These are phyloP conservation scores for Theonella swinhoei DNA, from an alignment of 37 sponge, comb jelly and placozoan species.

Conservation along the genomic window DNA sequence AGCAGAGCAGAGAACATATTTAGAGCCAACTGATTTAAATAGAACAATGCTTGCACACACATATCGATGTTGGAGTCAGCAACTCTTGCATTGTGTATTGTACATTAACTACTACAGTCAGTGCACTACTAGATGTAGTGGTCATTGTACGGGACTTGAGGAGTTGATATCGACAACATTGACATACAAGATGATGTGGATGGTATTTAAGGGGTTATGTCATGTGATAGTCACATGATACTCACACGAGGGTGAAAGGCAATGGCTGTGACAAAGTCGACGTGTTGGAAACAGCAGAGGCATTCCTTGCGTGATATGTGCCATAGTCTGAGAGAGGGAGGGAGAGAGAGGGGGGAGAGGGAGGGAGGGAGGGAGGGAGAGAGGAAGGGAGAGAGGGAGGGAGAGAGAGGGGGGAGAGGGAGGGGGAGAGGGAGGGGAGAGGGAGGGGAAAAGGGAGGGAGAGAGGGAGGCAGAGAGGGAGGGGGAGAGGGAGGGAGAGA, in stretches of 20 bases:
- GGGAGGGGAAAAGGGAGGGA: neutral
- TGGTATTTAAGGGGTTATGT: too few relatives aligned
- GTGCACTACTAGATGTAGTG: too few relatives aligned
- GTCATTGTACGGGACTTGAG: too few relatives aligned
- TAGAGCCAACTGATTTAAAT: too few relatives aligned
- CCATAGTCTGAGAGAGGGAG: constrained; percentile 73
- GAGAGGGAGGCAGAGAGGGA: neutral
- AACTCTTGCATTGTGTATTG: too few relatives aligned
- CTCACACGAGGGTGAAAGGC: constrained; percentile 93
- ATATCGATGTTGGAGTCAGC: too few relatives aligned
- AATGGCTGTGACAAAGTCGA: constrained; percentile 95
- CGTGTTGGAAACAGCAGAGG: constrained; percentile 93
- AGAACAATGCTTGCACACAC: too few relatives aligned
- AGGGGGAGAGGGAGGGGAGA: neutral
- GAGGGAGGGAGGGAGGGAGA: constrained; percentile 3
- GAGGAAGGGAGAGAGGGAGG: neutral
- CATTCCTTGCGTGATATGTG: constrained; percentile 92
- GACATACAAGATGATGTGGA: too few relatives aligned
- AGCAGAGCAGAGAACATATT: too few relatives aligned
- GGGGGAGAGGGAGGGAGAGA: neutral
- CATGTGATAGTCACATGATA: neutral
- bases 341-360: constrained; percentile 11
- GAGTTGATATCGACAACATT: too few relatives aligned
- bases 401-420: neutral
- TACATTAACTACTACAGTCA: too few relatives aligned